Percentiles rank a stretch among this genome's conserved stretches.
Conservation (phyloP, 2,113 vertebrate species). For the Dipodomys stephensi region DNA sequence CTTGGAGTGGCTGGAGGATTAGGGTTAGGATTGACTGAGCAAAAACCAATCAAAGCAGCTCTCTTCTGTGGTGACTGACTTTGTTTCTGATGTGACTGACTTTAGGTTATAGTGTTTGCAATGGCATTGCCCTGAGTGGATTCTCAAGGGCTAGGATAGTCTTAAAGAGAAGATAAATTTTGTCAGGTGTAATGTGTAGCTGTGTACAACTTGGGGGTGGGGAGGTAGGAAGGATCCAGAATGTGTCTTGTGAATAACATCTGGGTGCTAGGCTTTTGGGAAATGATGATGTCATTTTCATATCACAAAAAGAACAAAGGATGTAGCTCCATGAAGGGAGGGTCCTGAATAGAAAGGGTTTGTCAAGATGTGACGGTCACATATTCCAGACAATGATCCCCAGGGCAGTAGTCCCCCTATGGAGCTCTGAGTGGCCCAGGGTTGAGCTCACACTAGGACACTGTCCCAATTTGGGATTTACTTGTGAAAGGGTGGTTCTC, state of each 20-base stretch:
- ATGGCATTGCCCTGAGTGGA: conserved; percentile 7
- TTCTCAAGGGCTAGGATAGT: conserved; percentile 20
- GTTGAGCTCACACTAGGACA: not conserved
- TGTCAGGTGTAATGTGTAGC: conserved; percentile 21
- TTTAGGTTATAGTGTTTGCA: conserved; percentile 7
- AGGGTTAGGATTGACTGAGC: not conserved
- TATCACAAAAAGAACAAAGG: not conserved
- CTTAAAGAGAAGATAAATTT: conserved; percentile 49
- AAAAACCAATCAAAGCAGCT: not conserved
- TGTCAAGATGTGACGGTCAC: not conserved
- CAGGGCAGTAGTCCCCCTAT: not conserved
- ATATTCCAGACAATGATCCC: not conserved
- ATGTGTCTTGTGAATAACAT: conserved; percentile 18
- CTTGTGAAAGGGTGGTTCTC: not conserved
- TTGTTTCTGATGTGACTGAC: conserved; percentile 48
- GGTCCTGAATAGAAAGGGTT: not conserved
- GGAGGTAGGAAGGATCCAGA: not conserved
- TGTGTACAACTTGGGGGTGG: not conserved
- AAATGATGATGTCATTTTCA: not conserved
- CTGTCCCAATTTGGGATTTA: not conserved
- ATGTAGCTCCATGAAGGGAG: not conserved
- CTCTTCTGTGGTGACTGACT: conserved; percentile 11
- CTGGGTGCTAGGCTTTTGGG: not conserved
- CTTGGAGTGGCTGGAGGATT: conserved; percentile 1
- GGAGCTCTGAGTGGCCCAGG: not conserved